These are phyloP conservation scores for Ichneumon xanthorius DNA, from an alignment of 2,888 invertebrate genomes.

Conservation along the genomic window DNA sequence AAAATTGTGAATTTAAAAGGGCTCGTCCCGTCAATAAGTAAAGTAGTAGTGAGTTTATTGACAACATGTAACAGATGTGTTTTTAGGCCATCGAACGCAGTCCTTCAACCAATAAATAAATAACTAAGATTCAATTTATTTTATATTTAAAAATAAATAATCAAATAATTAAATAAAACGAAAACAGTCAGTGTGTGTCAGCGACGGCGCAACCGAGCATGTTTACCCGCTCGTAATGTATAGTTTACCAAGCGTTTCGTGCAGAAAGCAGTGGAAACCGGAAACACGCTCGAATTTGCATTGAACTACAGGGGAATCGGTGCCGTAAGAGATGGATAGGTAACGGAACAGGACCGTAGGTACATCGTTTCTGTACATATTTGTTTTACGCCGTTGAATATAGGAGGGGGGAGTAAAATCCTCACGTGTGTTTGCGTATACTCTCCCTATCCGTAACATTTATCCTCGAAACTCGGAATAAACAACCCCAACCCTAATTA, in stretches of 20 bases:
- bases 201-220: background rate
- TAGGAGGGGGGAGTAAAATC: constrained; percentile 5
- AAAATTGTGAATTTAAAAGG: too few relatives aligned
- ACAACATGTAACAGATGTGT: too few relatives aligned
- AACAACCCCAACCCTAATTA: constrained; percentile 50
- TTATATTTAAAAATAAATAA: too few relatives aligned
- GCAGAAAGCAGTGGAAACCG: constrained; percentile 33
- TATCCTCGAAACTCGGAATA: constrained; percentile 39
- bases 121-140: too few relatives aligned
- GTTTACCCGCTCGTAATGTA: background rate
- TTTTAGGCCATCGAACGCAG: too few relatives aligned
- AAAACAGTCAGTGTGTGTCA: background rate
- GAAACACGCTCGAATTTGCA: constrained; percentile 51
- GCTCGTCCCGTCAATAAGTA: too few relatives aligned
- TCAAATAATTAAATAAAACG: too few relatives aligned
- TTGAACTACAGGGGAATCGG: constrained; percentile 38
- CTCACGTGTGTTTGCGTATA: constrained; percentile 1
- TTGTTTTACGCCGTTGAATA: constrained; percentile 42
- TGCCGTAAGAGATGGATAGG: constrained; percentile 23
- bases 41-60: too few relatives aligned
- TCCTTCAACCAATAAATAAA: too few relatives aligned
- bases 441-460: constrained; percentile 30
- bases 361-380: constrained; percentile 40
- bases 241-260: background rate
- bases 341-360: constrained; percentile 7